These are phyloP conservation scores for Haliaeetus leucogaster DNA, from an alignment of 2,113 vertebrate genomes.

Conservation along the genomic window DNA sequence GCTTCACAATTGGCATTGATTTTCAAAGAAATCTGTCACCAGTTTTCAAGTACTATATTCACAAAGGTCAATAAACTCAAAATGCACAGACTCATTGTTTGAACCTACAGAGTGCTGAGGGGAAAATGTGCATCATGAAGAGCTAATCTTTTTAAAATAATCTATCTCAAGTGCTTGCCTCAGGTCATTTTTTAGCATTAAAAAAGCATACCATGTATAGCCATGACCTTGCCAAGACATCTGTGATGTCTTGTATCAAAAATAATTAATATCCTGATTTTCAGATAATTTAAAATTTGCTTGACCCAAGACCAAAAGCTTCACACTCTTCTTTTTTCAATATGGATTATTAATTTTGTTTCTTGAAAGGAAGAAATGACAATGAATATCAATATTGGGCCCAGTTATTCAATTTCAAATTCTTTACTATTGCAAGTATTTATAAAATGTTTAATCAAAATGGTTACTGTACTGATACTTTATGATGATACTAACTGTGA, in stretches of 20 bases:
- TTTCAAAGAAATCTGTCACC: background rate
- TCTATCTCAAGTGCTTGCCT: constrained; percentile 1
- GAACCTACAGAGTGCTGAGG: background rate
- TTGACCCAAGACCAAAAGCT: background rate
- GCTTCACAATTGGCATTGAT: background rate
- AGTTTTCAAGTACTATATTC: background rate
- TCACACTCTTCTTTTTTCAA: background rate
- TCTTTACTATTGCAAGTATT: background rate
- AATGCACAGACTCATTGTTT: background rate
- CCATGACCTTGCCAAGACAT: background rate
- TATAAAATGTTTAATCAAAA: background rate
- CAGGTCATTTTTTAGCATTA: background rate
- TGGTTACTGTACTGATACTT: background rate
- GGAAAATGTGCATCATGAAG: background rate
- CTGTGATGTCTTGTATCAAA: background rate
- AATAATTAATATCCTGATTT: background rate
- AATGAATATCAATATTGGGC: background rate
- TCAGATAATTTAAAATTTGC: background rate
- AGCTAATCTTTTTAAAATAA: background rate
- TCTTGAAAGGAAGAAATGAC: background rate
- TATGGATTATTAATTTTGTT: background rate
- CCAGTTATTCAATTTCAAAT: background rate
- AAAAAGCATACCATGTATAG: background rate
- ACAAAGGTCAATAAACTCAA: constrained; percentile 21
- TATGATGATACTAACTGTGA: background rate